phyloP scores from a whole-genome alignment of 2,797 vertebrate species.

The Peromyscus attwateri region DNA sequence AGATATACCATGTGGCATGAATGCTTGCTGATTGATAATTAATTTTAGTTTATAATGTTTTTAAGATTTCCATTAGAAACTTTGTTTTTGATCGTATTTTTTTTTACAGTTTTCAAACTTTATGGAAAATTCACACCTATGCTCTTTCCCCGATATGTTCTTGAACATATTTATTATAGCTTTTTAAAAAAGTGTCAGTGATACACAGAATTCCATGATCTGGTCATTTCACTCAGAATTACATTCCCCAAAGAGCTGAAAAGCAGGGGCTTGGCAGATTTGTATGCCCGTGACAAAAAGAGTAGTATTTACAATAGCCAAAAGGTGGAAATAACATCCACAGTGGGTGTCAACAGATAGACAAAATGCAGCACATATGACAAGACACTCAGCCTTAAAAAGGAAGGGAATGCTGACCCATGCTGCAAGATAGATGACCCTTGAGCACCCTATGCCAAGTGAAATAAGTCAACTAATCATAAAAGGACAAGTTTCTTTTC shows the following conservation, averaged over 20 bases:
- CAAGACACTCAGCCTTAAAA: background rate
- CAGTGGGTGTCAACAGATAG: background rate
- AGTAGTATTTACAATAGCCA: background rate
- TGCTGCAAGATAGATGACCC: background rate
- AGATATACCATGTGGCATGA: background rate
- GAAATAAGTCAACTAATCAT: background rate
- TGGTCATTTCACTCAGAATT: background rate
- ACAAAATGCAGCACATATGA: background rate
- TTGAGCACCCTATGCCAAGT: background rate
- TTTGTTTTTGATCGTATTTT: background rate
- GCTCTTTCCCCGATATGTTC: background rate
- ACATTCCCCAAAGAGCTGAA: background rate
- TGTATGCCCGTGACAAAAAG: background rate
- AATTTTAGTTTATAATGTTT: constrained; percentile 54
- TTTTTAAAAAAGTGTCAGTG: background rate
- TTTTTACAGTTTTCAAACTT: constrained; percentile 3
- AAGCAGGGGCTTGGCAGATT: background rate
- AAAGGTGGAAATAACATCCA: background rate
- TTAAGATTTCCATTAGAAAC: constrained; percentile 30
- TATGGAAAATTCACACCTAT: constrained; percentile 13
- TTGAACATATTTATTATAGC: constrained; percentile 43
- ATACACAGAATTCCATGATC: constrained; percentile 5
- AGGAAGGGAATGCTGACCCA: background rate
- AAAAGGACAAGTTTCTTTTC: background rate
- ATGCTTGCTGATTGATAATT: background rate